Percentiles rank a stretch among this genome's conserved stretches.
These are phyloP conservation scores for Xiphophorus couchianus DNA, from an alignment of 2,113 vertebrate species.

Conservation along the genomic window DNA sequence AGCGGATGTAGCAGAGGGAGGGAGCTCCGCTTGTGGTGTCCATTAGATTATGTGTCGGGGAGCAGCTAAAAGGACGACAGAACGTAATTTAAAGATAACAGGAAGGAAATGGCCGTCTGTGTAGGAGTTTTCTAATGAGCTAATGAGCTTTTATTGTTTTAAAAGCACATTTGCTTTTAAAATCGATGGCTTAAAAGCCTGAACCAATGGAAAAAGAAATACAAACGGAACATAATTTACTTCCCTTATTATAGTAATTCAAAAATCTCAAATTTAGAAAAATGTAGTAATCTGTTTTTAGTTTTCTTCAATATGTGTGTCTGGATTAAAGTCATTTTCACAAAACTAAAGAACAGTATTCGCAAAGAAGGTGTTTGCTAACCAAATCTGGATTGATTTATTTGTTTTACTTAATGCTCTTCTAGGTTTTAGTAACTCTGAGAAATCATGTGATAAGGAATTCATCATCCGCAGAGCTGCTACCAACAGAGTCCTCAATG, in stretches of 20 bases:
- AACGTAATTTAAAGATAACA: background rate
- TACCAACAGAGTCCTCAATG: conserved; percentile 94
- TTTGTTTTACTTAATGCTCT: conserved; percentile 10
- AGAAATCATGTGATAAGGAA: conserved; percentile 93
- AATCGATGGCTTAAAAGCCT: background rate
- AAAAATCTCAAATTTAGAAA: too few relatives aligned
- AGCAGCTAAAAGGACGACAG: background rate
- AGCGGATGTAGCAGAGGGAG: background rate
- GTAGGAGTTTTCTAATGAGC: background rate
- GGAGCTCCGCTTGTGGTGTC: background rate
- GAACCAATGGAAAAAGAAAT: background rate
- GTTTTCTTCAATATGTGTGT: background rate
- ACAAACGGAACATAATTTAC: background rate
- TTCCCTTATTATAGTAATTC: too few relatives aligned
- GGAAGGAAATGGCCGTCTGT: background rate
- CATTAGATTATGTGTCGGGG: background rate
- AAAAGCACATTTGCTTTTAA: background rate
- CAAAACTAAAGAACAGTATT: too few relatives aligned
- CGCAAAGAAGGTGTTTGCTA: too few relatives aligned
- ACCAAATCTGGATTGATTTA: background rate
- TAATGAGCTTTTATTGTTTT: background rate
- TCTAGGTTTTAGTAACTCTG: conserved; percentile 87
- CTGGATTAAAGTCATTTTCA: background rate
- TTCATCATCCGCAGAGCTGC: conserved; percentile 96
- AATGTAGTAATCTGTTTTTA: too few relatives aligned